phyloP scores from a whole-genome alignment of 1,140 invertebrate genomes.

The Ephestia elutella region DNA sequence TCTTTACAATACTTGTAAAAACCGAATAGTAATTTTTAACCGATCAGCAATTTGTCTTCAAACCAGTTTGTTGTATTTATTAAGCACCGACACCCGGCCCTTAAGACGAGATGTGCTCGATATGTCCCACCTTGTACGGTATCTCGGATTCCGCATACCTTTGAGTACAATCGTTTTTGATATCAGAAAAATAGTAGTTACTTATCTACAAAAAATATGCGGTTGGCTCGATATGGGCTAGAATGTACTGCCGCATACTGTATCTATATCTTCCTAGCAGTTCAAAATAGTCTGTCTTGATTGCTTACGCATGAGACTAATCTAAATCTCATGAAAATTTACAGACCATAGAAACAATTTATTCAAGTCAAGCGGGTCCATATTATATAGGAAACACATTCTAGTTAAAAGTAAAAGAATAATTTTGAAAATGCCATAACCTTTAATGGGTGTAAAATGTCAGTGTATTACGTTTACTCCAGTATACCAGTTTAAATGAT shows the following conservation, averaged over 20 bases:
- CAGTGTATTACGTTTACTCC: neutral
- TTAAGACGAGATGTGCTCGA: conserved; percentile 1
- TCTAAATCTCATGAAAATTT: too few relatives aligned
- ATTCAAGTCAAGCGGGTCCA: too few relatives aligned
- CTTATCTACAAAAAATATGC: too few relatives aligned
- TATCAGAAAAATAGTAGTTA: neutral
- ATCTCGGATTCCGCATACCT: conserved; percentile 42
- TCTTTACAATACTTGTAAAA: too few relatives aligned
- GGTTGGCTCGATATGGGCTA: too few relatives aligned
- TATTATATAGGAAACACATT: neutral
- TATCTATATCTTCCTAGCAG: too few relatives aligned
- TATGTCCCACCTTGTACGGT: conserved; percentile 30
- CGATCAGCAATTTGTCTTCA: neutral
- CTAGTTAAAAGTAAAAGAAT: neutral
- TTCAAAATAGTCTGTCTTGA: too few relatives aligned
- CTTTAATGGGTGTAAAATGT: neutral
- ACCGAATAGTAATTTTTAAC: too few relatives aligned
- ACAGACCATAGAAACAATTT: too few relatives aligned
- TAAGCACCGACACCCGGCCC: neutral
- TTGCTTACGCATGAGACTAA: too few relatives aligned
- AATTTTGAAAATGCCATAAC: neutral
- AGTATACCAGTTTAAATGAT: conserved; percentile 7
- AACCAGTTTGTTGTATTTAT: neutral
- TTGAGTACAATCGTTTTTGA: neutral
- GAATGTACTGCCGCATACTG: too few relatives aligned